Conservation (phyloP, 2,797 vertebrate genomes). For the Enteromius mattozi region DNA sequence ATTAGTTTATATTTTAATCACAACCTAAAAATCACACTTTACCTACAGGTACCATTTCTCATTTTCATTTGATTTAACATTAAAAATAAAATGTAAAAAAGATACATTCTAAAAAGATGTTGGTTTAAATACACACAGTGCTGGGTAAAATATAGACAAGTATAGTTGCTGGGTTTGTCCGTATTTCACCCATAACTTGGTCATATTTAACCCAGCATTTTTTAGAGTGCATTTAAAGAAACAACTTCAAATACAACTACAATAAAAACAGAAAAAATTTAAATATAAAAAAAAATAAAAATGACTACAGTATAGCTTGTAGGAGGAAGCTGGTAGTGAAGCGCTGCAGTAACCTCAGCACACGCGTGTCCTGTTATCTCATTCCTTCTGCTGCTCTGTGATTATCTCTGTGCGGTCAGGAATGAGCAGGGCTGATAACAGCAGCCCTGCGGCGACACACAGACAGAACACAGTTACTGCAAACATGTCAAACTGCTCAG, state of each 20-base stretch:
- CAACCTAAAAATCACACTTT: not conserved
- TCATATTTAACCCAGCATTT: too few species aligned
- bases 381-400: slow-evolving; percentile 10
- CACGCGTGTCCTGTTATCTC: slow-evolving; percentile 37
- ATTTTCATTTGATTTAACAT: not conserved
- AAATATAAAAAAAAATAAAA: not conserved
- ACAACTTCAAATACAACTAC: not conserved
- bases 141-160: too few species aligned
- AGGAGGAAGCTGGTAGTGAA: slow-evolving; percentile 10
- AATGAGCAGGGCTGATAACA: not conserved
- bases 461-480: not conserved
- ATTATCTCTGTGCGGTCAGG: not conserved
- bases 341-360: slow-evolving; percentile 26
- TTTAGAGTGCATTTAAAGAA: not conserved
- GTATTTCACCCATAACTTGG: too few species aligned
- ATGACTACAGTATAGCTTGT: not conserved
- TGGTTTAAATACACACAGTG: too few species aligned
- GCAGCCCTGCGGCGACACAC: not conserved
- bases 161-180: too few species aligned
- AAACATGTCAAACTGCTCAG: not conserved
- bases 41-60: not conserved
- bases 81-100: not conserved
- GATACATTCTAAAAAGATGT: too few species aligned
- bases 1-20: not conserved
- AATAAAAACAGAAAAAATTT: not conserved